A percentile compares a stretch with the other conserved stretches of the same genome.
These are phyloP conservation scores for Acholoe squamosa DNA, from an alignment of 2,888 invertebrate species.

Conservation along the genomic window DNA sequence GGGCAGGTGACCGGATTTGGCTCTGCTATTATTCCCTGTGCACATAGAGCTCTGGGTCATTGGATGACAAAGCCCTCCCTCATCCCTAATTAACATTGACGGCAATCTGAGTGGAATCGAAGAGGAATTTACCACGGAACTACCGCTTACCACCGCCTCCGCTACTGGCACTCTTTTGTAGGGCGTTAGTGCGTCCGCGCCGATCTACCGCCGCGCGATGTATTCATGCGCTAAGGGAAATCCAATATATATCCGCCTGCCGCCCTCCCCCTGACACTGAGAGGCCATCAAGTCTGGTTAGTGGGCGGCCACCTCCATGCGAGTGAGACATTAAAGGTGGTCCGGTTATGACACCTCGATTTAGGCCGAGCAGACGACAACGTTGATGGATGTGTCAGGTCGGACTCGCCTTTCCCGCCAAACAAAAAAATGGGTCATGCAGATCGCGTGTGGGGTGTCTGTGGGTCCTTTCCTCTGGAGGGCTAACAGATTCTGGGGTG, in stretches of 20 bases:
- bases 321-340: slow-evolving; percentile 21
- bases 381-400: not conserved
- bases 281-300: not conserved
- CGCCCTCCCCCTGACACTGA: not conserved
- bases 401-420: not conserved
- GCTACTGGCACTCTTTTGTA: not conserved
- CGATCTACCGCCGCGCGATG: not conserved
- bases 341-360: slow-evolving; percentile 9
- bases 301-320: not conserved
- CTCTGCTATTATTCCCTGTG: too few species aligned
- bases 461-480: too few species aligned
- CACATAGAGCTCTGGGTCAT: too few species aligned
- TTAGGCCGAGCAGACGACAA: not conserved
- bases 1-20: too few species aligned
- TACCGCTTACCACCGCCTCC: not conserved
- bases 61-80: too few species aligned
- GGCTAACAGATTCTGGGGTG: too few species aligned
- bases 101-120: not conserved
- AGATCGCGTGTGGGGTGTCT: too few species aligned
- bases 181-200: not conserved
- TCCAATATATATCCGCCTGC: not conserved
- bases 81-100: too few species aligned
- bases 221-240: slow-evolving; percentile 36
- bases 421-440: not conserved
- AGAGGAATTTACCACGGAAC: not conserved